Evolutionary conservation across 2,888 invertebrate species (phyloP), one percentile per base, ranked within the genome.

Genomic region (Ochropacha duplaris): DNA sequence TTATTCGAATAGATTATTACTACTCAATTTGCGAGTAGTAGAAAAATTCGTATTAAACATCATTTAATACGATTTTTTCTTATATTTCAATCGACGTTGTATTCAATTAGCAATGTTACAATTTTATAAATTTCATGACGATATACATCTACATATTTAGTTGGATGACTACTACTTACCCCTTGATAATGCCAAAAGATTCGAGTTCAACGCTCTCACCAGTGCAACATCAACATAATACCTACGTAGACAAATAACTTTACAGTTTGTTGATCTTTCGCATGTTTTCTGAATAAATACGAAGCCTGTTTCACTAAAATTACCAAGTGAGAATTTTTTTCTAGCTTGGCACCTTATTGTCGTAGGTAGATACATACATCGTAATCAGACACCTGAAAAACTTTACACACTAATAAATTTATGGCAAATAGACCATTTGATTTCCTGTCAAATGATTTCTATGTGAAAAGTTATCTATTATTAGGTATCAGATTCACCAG

Each of bases 201-300:
- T 68, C 62, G 69, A 71, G 76, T 79, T 78, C 79, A 76, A 72
- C 65, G 79, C 67, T 73, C 78, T 62, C 65, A 54, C 61, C 63
- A 70, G 57, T 63, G 64, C 65, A 71, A 66, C 64, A 68, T 64
- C 63, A 62, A 69, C 68, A 60, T 64, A 72, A 72, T 72, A 72
- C 19, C 22, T 31, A 72, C 19, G 31, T 31, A 52, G 31, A 34
- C 34, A 52, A 52, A 68, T 68, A 64, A 69, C 67, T 66, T 60
- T 60, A 64, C 59, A 61, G 75, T 72, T 63, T 76, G 69, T 76
- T 79, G 74, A 72, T 73, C 77, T 70, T 74, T 74, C 61, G 60
- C 64, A 63, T 71, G 67, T 73, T 68, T 67, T 69, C 61, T 68
- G 58, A 71, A 71, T 59, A 69, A 65, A 68, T 60, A 64, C 57